Conservation (phyloP, 92 coral and sea anemone species). For the Porites cylindrica region DNA sequence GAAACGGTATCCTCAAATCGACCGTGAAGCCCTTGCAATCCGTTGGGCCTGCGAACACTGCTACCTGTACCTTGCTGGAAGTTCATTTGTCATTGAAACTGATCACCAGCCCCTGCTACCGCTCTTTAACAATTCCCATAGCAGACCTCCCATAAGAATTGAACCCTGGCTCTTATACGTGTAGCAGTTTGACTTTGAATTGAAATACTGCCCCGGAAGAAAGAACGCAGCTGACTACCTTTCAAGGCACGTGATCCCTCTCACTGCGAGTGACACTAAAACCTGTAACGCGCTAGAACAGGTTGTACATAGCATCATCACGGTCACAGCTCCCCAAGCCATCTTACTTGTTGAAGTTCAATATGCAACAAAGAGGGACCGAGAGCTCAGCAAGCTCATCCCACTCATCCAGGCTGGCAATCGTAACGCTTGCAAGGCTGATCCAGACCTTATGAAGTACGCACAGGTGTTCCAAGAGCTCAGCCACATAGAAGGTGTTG, state of each 20-base stretch:
- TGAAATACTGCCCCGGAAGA: constrained; percentile 27
- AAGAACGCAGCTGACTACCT: constrained; percentile 54
- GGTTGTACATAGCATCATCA: constrained; percentile 10
- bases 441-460: constrained; percentile 13
- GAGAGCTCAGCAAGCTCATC: not conserved
- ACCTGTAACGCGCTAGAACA: not conserved
- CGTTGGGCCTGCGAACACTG: constrained; percentile 52
- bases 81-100: constrained; percentile 32
- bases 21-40: constrained; percentile 50
- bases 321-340: constrained; percentile 2
- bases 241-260: constrained; percentile 47
- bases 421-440: constrained; percentile 13
- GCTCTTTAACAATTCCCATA: constrained; percentile 17
- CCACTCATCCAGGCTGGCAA: not conserved
- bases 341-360: constrained; percentile 16
- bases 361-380: constrained; percentile 20
- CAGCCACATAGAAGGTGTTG: not conserved
- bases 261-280: not conserved
- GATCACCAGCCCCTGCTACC: constrained; percentile 35
- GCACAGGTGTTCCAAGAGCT: not conserved
- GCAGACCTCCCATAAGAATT: constrained; percentile 34
- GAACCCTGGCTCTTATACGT: constrained; percentile 48
- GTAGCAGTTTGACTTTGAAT: constrained; percentile 23
- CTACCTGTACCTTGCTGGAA: constrained; percentile 24
- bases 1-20: constrained; percentile 27